phyloP scores from a whole-genome alignment of 2,888 invertebrate species.

The Nemotelus nigrinus region DNA sequence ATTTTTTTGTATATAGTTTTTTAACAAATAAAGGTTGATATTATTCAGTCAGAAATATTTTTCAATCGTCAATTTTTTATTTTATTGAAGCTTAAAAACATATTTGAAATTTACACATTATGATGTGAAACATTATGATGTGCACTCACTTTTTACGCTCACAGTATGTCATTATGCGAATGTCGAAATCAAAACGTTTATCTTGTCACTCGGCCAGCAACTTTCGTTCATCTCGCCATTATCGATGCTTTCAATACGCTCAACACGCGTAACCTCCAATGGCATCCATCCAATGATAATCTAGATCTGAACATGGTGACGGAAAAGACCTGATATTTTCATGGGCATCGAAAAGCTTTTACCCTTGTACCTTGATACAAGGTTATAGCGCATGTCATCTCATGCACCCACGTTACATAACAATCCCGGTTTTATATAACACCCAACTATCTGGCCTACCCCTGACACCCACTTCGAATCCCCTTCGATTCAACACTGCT shows the following conservation, averaged over 20 bases:
- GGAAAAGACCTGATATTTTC: slow-evolving; percentile 28
- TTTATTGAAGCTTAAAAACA: no score
- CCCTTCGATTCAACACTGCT: not conserved
- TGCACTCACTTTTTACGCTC: no score
- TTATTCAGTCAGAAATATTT: no score
- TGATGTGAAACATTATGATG: no score
- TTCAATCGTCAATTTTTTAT: no score
- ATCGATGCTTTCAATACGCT: slow-evolving; percentile 23
- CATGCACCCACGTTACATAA: slow-evolving; percentile 21
- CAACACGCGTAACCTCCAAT: not conserved
- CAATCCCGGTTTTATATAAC: slow-evolving; percentile 17
- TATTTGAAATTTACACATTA: no score
- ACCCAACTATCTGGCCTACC: not conserved
- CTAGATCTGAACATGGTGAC: not conserved
- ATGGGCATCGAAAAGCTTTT: slow-evolving; percentile 43
- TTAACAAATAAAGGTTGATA: no score
- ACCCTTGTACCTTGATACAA: slow-evolving; percentile 46
- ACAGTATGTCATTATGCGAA: no score
- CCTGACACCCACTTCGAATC: not conserved
- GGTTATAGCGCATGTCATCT: slow-evolving; percentile 48
- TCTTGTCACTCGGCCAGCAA: slow-evolving; percentile 2
- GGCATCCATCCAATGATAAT: not conserved
- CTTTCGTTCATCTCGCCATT: slow-evolving; percentile 1
- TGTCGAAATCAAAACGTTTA: slow-evolving; percentile 19
- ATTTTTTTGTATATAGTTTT: no score